A percentile compares a stretch with the other conserved stretches of the same genome.
These are phyloP conservation scores for Ecdyonurus torrentis DNA, from an alignment of 2,888 invertebrate genomes.

Conservation along the genomic window DNA sequence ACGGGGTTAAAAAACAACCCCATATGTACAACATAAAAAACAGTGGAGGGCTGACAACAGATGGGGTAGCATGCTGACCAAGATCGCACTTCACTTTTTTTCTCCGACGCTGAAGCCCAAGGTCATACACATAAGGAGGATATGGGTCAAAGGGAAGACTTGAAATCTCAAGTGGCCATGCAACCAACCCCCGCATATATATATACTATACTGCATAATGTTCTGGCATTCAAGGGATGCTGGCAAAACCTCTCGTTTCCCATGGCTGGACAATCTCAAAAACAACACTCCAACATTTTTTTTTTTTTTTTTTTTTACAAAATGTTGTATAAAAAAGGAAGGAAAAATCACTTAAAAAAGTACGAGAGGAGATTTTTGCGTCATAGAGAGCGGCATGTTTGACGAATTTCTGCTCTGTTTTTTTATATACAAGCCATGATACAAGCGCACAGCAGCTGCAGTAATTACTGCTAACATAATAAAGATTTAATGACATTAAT, in stretches of 20 bases:
- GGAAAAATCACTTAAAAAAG: background rate
- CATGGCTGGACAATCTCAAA: background rate
- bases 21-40: background rate
- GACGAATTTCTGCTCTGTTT: too few relatives aligned
- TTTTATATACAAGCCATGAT: too few relatives aligned
- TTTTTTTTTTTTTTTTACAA: too few relatives aligned
- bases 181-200: too few relatives aligned
- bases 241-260: background rate
- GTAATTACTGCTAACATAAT: too few relatives aligned
- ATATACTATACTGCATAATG: too few relatives aligned
- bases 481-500: too few relatives aligned
- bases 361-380: too few relatives aligned
- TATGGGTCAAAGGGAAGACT: background rate
- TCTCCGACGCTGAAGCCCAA: background rate
- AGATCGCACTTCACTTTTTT: background rate
- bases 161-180: background rate
- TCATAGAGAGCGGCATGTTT: too few relatives aligned
- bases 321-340: background rate
- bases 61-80: background rate
- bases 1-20: background rate
- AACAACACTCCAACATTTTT: background rate
- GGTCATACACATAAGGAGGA: background rate
- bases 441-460: too few relatives aligned
- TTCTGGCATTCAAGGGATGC: background rate
- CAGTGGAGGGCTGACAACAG: background rate